These are phyloP conservation scores for Parapsyche elsis DNA, from an alignment of 1,140 invertebrate genomes.

Conservation along the genomic window DNA sequence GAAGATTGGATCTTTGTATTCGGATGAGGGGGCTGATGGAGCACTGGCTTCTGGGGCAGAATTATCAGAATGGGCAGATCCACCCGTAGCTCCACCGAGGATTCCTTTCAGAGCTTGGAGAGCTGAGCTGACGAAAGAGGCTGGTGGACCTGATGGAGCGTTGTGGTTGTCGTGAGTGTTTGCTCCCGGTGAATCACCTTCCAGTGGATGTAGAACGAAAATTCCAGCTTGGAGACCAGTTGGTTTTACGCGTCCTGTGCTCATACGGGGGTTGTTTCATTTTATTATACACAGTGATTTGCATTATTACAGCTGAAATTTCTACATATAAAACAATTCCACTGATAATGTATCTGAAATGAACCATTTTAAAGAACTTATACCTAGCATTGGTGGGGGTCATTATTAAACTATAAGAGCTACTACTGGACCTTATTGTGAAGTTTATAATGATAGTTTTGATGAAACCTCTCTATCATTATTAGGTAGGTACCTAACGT, in stretches of 20 bases:
- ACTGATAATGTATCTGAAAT: not conserved
- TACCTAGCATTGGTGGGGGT: too few relatives aligned
- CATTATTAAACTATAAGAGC: too few relatives aligned
- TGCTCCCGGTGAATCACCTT: constrained; percentile 57
- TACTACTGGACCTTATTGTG: too few relatives aligned
- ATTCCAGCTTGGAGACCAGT: constrained; percentile 49
- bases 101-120: constrained; percentile 52
- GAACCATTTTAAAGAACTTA: too few relatives aligned
- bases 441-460: too few relatives aligned
- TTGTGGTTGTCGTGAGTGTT: constrained; percentile 60
- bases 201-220: constrained; percentile 50
- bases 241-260: constrained; percentile 41
- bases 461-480: too few relatives aligned
- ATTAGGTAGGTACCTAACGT: too few relatives aligned
- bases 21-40: constrained; percentile 59
- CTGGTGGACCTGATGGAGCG: constrained; percentile 47
- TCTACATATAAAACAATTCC: not conserved
- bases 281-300: not conserved
- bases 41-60: constrained; percentile 58
- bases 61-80: not conserved
- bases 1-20: constrained; percentile 36
- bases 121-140: constrained; percentile 42
- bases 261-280: constrained; percentile 5
- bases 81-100: constrained; percentile 12
- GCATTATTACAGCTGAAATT: not conserved